These are phyloP conservation scores for Crotalus horridus DNA, from an alignment of 2,113 vertebrate genomes.

Conservation along the genomic window DNA sequence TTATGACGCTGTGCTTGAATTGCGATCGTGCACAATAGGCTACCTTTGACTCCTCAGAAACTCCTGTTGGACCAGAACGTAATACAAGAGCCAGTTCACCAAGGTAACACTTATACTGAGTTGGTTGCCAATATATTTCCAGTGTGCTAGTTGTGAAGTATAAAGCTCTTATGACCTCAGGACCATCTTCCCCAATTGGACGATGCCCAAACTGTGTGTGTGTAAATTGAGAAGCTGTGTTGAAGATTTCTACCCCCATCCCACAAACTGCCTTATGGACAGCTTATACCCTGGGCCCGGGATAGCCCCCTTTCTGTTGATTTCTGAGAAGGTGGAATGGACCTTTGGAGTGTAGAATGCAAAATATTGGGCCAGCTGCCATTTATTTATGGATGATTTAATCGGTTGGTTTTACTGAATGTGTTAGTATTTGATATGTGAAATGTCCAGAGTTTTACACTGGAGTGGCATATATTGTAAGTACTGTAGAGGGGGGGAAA, in stretches of 20 bases:
- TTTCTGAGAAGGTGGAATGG: background rate
- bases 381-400: background rate
- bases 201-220: background rate
- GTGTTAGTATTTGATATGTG: background rate
- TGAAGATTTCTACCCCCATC: background rate
- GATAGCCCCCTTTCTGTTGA: background rate
- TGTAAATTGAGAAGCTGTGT: background rate
- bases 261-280: background rate
- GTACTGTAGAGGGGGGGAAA: background rate
- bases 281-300: background rate
- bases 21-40: background rate
- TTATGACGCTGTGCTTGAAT: background rate
- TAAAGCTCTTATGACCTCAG: background rate
- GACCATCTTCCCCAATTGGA: background rate
- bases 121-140: background rate
- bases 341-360: background rate
- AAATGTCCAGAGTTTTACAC: background rate
- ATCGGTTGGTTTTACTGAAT: background rate
- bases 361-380: background rate
- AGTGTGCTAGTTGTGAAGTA: background rate
- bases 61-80: background rate
- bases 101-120: background rate
- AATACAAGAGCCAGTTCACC: background rate
- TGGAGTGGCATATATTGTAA: background rate
- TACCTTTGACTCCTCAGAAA: background rate